Percentiles rank a stretch among this genome's conserved stretches.
These are phyloP conservation scores for Penelope pileata DNA, from an alignment of 2,113 vertebrate genomes.

Conservation along the genomic window DNA sequence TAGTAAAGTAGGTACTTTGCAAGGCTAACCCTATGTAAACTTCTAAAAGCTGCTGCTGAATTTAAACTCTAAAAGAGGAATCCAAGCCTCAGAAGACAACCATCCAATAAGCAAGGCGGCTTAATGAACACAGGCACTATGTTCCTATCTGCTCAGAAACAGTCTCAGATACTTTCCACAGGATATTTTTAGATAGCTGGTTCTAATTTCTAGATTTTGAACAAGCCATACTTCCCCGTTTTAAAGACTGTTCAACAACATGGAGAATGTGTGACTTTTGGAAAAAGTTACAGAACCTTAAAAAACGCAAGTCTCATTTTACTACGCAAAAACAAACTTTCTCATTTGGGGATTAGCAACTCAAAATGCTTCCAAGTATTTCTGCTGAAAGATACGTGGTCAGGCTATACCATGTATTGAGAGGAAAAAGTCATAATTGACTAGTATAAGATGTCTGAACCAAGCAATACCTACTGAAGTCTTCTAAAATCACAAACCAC, in stretches of 20 bases:
- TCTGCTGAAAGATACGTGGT: not conserved
- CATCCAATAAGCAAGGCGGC: not conserved
- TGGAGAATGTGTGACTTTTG: not conserved
- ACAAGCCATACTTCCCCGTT: not conserved
- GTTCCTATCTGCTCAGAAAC: not conserved
- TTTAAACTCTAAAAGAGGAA: not conserved
- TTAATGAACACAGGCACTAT: not conserved
- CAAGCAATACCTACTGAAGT: not conserved
- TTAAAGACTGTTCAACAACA: not conserved
- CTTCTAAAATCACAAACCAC: not conserved
- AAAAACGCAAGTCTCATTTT: not conserved
- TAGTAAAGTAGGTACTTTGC: not conserved
- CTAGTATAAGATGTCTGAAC: not conserved
- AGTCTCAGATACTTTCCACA: not conserved
- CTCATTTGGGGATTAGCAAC: not conserved
- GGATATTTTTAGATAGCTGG: not conserved
- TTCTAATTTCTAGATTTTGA: not conserved
- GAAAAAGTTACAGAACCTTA: not conserved
- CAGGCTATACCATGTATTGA: not conserved
- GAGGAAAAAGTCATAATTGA: not conserved
- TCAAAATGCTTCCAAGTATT: not conserved
- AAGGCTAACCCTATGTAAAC: not conserved
- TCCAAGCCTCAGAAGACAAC: not conserved
- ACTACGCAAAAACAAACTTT: not conserved
- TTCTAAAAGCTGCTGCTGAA: not conserved